Evolutionary conservation across 2,888 invertebrate genomes (phyloP).

Genomic region (Scaptomyza polygonia): DNA sequence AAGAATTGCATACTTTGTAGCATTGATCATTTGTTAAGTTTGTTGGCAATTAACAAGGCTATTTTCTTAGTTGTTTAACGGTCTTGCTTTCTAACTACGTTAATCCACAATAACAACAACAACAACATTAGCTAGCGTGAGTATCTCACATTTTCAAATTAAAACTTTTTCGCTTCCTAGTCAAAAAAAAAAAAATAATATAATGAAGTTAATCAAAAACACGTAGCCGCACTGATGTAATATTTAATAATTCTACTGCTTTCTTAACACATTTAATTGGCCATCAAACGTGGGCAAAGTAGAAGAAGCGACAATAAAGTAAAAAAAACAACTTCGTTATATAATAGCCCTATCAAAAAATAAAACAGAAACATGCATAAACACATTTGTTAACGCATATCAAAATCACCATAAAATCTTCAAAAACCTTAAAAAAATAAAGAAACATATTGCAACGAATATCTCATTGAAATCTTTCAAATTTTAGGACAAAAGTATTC

Average conservation of each 20-base stretch:
- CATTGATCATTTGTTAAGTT: conserved; percentile 8
- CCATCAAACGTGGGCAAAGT: conserved; percentile 58
- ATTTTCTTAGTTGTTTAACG: conserved; percentile 17
- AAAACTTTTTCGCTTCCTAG: conserved; percentile 58
- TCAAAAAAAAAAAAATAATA: too few species aligned
- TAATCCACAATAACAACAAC: conserved; percentile 17
- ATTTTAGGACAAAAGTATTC: neutral
- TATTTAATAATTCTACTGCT: conserved; percentile 45
- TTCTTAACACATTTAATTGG: conserved; percentile 62
- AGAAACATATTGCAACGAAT: neutral
- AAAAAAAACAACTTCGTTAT: conserved; percentile 35
- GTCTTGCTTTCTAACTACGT: conserved; percentile 56
- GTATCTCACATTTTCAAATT: conserved; percentile 34
- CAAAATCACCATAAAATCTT: conserved; percentile 16
- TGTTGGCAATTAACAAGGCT: conserved; percentile 2
- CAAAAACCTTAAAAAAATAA: conserved; percentile 5
- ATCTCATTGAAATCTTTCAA: conserved; percentile 13
- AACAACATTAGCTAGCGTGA: conserved; percentile 48
- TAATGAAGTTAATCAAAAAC: too few species aligned
- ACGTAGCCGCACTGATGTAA: conserved; percentile 63
- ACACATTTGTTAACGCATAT: conserved; percentile 3
- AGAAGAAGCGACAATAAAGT: conserved; percentile 20
- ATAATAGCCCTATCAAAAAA: conserved; percentile 36
- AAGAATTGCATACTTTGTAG: conserved; percentile 41
- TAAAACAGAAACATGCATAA: neutral